Evolutionary conservation across 2,113 vertebrate genomes (phyloP).

Genomic region (Saimiri boliviensis): DNA sequence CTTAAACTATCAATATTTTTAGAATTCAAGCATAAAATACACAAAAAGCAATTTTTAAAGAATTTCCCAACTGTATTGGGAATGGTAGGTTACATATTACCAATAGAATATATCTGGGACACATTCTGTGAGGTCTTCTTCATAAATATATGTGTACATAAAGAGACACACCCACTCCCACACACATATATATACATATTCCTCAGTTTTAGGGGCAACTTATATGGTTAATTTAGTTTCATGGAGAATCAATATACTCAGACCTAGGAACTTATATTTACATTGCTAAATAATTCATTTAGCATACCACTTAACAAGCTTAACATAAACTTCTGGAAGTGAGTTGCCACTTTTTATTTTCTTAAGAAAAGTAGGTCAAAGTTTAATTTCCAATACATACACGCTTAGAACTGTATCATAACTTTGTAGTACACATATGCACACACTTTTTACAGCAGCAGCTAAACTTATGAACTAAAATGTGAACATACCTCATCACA

Average conservation of each 20-base stretch:
- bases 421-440: neutral
- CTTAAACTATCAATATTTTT: slow-evolving; percentile 5
- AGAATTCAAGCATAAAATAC: neutral
- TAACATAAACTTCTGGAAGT: slow-evolving; percentile 37
- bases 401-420: neutral
- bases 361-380: slow-evolving; percentile 33
- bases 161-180: neutral
- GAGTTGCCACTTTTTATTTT: slow-evolving; percentile 6
- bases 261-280: slow-evolving; percentile 17
- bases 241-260: neutral
- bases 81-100: neutral
- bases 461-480: neutral
- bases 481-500: neutral
- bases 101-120: neutral
- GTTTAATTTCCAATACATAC: slow-evolving; percentile 14
- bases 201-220: neutral
- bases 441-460: neutral
- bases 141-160: neutral
- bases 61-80: slow-evolving; percentile 13
- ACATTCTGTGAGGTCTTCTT: neutral
- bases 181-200: neutral
- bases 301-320: slow-evolving; percentile 1
- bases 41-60: neutral
- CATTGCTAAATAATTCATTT: slow-evolving; percentile 14
- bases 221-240: neutral